Conservation (phyloP, 2,797 vertebrate species). For the Enteromius treurensis region DNA sequence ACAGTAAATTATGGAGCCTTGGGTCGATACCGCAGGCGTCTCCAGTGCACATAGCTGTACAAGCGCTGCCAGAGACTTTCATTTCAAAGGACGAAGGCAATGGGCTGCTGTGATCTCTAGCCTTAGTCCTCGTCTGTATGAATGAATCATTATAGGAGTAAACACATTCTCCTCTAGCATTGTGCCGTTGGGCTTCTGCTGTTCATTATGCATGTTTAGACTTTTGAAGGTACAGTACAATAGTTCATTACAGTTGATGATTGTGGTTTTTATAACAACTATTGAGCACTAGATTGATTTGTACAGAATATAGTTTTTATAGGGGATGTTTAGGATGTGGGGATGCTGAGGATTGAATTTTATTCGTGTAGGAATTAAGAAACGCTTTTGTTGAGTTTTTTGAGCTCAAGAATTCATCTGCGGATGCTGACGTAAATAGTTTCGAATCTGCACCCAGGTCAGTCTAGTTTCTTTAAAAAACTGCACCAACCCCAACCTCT, state of each 20-base stretch:
- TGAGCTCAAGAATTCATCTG: not conserved
- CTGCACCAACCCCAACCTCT: not conserved
- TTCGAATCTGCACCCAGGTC: too few relatives aligned
- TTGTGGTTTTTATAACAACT: not conserved
- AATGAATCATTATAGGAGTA: conserved; percentile 21
- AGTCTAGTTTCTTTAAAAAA: not conserved
- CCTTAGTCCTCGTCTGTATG: not conserved
- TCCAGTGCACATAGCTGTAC: conserved; percentile 25
- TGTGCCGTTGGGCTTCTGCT: not conserved
- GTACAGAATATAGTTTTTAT: not conserved
- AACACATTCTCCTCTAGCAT: conserved; percentile 11
- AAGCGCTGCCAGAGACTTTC: conserved; percentile 31
- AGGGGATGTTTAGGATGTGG: not conserved
- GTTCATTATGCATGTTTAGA: not conserved
- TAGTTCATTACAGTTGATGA: not conserved
- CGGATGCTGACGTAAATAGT: not conserved
- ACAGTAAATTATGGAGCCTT: conserved; percentile 68
- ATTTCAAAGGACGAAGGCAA: conserved; percentile 41
- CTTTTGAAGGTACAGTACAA: not conserved
- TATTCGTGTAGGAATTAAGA: not conserved
- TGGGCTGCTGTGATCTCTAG: conserved; percentile 34
- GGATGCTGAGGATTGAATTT: not conserved
- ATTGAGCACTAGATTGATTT: not conserved
- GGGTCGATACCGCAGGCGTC: conserved; percentile 55
- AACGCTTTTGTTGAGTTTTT: not conserved